A percentile compares a stretch with the other conserved stretches of the same genome.
Conservation (phyloP, 1,140 invertebrate species). For the Drosophila paulistorum region DNA sequence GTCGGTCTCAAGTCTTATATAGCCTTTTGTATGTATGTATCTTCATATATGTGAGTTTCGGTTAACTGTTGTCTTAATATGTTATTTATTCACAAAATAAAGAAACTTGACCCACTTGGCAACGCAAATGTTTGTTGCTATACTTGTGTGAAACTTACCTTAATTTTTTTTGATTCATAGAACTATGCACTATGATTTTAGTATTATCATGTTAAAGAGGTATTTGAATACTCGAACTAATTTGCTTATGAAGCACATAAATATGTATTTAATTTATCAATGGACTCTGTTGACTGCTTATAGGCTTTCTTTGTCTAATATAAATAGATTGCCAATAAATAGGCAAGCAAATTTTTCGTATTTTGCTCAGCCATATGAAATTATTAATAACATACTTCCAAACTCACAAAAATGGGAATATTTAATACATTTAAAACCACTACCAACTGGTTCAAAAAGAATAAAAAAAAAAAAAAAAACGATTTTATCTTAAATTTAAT, state of each 20-base stretch:
- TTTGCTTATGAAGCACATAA: too few relatives aligned
- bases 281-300: neutral
- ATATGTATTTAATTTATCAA: too few relatives aligned
- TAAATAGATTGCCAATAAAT: neutral
- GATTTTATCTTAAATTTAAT: too few relatives aligned
- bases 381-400: neutral
- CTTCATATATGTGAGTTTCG: neutral
- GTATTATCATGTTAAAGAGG: neutral
- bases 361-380: neutral
- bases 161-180: neutral
- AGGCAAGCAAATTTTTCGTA: neutral
- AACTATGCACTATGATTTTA: neutral
- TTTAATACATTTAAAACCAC: too few relatives aligned
- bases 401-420: neutral
- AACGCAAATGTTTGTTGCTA: neutral
- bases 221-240: too few relatives aligned
- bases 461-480: too few relatives aligned
- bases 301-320: neutral
- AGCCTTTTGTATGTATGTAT: neutral
- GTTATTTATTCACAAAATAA: constrained; percentile 2
- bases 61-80: constrained; percentile 15
- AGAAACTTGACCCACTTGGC: constrained; percentile 9
- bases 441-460: too few relatives aligned
- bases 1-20: neutral
- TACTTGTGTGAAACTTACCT: neutral